Evolutionary conservation across 2,113 vertebrate genomes (phyloP), one percentile per base, ranked within the genome.

Genomic region (Pao palembangensis): DNA sequence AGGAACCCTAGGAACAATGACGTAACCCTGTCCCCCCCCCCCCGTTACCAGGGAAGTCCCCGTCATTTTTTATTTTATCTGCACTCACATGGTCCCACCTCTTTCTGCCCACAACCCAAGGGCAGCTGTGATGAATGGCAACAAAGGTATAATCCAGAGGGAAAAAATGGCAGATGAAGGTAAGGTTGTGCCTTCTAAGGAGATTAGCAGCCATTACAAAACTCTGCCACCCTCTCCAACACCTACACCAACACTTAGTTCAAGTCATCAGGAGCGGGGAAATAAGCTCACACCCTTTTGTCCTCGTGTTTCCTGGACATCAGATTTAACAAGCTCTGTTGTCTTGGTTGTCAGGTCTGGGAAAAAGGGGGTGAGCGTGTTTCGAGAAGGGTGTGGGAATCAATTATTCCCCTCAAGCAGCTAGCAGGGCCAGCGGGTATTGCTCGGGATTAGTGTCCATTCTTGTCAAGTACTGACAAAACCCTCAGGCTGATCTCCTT

Each of bases 311-410:
- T 70, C 80, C 77, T 71, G 51, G 34, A 73, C 73, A 69, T 66
- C 57, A 78, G 58, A 73, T 74, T 67, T 70, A 78, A 82, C 67
- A 73, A 68, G 53, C 73, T 71, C 55, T 81, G 76, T 81, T 85
- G 79, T 84, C 74, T 62, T 16, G 60, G 70, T 80, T 82, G 70
- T 66, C 44, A 15, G 16, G 65, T 69, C 61, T 70, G 68, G 75
- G 69, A 51, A n/a, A 46, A 46, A 55, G 58, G 73, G 68, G 71
- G 67, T 1, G 55, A 75, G 59, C 28, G 17, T 64, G 70, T 73
- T 85, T 84, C 83, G 80, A 87, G 78, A 84, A 79, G 82, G 82
- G 81, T 87, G 86, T 87, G 86, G 85, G 86, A 87, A 90, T 87
- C 84, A 84, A 85, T 88, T 87, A 86, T 83, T 81, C 85, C 80